Conservation (phyloP, 1,140 invertebrate genomes). For the Agraylea sexmaculata region DNA sequence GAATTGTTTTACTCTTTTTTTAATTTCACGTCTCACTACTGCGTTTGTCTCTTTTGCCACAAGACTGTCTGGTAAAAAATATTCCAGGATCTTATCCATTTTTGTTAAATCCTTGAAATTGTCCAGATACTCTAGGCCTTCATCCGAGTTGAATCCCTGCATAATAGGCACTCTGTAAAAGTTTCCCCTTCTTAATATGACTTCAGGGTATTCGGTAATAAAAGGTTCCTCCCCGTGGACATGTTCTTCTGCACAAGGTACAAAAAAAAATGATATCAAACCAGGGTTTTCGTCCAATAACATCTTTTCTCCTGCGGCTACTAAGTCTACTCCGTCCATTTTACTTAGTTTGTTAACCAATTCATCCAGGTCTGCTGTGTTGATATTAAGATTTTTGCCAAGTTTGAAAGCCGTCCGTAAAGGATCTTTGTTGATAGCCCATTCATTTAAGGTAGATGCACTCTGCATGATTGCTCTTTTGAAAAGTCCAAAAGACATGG, state of each 20-base stretch:
- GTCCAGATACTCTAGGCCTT: too few species aligned
- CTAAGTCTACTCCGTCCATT: constrained; percentile 25
- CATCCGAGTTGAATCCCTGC: constrained; percentile 30
- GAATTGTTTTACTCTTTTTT: constrained; percentile 4
- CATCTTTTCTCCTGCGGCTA: constrained; percentile 17
- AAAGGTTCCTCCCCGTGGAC: constrained; percentile 28
- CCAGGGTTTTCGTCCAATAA: constrained; percentile 8
- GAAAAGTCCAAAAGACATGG: constrained; percentile 29
- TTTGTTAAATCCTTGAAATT: too few species aligned
- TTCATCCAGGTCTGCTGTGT: constrained; percentile 27
- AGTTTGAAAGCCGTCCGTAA: constrained; percentile 29
- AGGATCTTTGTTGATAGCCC: constrained; percentile 39
- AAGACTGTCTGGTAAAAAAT: constrained; percentile 4
- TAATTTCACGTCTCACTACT: constrained; percentile 13
- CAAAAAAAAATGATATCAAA: constrained; percentile 27
- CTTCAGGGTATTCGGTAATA: constrained; percentile 26
- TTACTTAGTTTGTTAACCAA: constrained; percentile 29
- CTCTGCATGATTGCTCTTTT: constrained; percentile 46
- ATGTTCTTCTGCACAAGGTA: constrained; percentile 30
- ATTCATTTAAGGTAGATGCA: constrained; percentile 53
- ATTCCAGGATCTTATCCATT: constrained; percentile 8
- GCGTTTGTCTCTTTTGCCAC: neutral
- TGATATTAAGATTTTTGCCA: constrained; percentile 30
- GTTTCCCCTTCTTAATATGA: constrained; percentile 28
- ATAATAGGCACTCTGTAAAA: constrained; percentile 36